Evolutionary conservation across 1,140 invertebrate species (phyloP).

Genomic region (Brachystomella parvula): DNA sequence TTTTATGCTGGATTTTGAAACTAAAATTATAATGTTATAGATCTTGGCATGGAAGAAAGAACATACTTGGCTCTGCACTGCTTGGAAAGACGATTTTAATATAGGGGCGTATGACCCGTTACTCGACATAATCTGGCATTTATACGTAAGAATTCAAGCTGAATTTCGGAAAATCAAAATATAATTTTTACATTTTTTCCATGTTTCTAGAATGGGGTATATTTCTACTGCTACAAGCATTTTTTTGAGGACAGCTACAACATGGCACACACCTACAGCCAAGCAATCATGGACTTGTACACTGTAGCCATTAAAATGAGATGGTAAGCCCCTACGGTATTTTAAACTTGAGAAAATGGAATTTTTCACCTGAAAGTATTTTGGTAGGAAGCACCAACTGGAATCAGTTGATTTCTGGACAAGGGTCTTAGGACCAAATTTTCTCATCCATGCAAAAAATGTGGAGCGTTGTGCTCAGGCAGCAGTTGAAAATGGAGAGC

Average conservation of each 20-base stretch:
- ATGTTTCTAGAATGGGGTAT: background rate
- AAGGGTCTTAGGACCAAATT: background rate
- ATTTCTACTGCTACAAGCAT: slow-evolving; percentile 3
- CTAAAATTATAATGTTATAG: background rate
- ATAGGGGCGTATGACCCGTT: background rate
- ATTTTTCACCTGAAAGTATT: background rate
- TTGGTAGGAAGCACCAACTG: background rate
- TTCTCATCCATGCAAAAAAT: background rate
- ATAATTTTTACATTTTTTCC: background rate
- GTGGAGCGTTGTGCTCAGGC: background rate
- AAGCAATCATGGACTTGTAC: background rate
- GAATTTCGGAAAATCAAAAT: background rate
- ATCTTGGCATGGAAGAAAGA: slow-evolving; percentile 1
- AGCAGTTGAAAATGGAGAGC: background rate
- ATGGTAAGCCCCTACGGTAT: background rate
- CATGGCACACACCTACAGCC: background rate
- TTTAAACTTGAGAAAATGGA: background rate
- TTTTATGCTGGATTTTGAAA: background rate
- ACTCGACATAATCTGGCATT: slow-evolving; percentile 1
- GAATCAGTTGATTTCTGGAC: background rate
- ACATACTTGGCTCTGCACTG: background rate
- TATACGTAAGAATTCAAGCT: background rate
- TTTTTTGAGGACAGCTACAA: background rate
- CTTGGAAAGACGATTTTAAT: background rate
- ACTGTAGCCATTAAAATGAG: background rate